Evolutionary conservation across 2,797 vertebrate species (phyloP), one percentile per base, ranked within the genome.

Genomic region (Gorsachius magnificus): DNA sequence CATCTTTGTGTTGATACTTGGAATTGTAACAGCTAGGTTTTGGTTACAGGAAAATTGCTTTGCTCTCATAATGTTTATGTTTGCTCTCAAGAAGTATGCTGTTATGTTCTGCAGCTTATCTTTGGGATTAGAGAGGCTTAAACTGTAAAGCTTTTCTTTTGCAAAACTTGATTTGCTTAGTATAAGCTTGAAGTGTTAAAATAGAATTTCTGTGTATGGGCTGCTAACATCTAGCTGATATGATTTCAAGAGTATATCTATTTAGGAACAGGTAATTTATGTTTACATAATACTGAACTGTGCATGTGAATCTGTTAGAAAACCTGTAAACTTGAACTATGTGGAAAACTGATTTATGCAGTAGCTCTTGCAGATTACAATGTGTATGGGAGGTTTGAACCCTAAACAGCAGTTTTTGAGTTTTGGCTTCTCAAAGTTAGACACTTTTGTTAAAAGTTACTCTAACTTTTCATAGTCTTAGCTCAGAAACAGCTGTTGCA

Each of bases 361-460:
- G 33, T 71, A 31, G 13, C 8, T 78, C 0, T 4, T 83, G 8
- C 9, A 41, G 35, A 74, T 46, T 43, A 31, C 38, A 43, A 15
- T 43, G 41, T 43, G 41, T 16, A 43, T 43, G 41, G 41, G 41
- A 43, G 41, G 14, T 43, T 43, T 43, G 41, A 43, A 16, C 15
- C 41, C 41, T 43, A 43, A 43, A 0, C 43, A 51, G 51, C 17
- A 38, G 84, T 16, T 94, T 84, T 87, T 94, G 87, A 96, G 63
- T 63, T 96, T 41, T 78, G 77, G 43, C 82, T 87, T 91, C 43
- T 72, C 19, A 31, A 75, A 90, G 94, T 94, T 89, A 87, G 83
- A 76, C 7, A 16, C 89, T 89, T 89, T 90, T 61, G 22, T 72
- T n/a, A 20, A 75, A 92, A 96, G 66, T 92, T 57, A 84, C 31